Evolutionary conservation across 2,113 vertebrate genomes (phyloP).

Genomic region (Alaudala cheleensis): DNA sequence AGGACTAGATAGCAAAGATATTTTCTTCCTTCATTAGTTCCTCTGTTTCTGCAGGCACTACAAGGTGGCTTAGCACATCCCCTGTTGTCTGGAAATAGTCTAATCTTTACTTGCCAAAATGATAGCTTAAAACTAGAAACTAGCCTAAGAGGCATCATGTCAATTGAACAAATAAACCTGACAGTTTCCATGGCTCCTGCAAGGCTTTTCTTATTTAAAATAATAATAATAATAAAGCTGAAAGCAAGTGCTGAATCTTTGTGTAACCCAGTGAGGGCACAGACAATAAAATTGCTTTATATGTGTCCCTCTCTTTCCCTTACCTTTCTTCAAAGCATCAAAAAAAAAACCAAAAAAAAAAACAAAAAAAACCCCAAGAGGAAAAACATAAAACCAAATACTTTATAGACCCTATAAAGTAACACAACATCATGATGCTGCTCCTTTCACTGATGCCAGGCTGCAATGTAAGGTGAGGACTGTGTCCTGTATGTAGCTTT

Average conservation of each 20-base stretch:
- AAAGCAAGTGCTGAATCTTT: not conserved
- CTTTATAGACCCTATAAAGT: not conserved
- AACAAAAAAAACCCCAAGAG: not conserved
- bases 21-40: slow-evolving; percentile 16
- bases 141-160: not conserved
- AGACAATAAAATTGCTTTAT: slow-evolving; percentile 10
- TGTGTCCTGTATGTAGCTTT: not conserved
- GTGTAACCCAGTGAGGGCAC: not conserved
- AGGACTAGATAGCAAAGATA: not conserved
- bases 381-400: not conserved
- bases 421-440: not conserved
- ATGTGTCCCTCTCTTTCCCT: not conserved
- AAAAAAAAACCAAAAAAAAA: not conserved
- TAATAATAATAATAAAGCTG: not conserved
- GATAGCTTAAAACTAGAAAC: not conserved
- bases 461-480: not conserved
- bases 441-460: not conserved
- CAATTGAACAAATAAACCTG: slow-evolving; percentile 31
- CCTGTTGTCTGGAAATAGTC: not conserved
- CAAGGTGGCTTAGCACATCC: not conserved
- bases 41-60: not conserved
- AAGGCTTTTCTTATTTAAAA: slow-evolving; percentile 12
- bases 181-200: not conserved
- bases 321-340: not conserved
- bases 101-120: slow-evolving; percentile 7